Evolutionary conservation across 1,140 invertebrate genomes (phyloP), one percentile per base, ranked within the genome.

Genomic region (Sycobia sp.): DNA sequence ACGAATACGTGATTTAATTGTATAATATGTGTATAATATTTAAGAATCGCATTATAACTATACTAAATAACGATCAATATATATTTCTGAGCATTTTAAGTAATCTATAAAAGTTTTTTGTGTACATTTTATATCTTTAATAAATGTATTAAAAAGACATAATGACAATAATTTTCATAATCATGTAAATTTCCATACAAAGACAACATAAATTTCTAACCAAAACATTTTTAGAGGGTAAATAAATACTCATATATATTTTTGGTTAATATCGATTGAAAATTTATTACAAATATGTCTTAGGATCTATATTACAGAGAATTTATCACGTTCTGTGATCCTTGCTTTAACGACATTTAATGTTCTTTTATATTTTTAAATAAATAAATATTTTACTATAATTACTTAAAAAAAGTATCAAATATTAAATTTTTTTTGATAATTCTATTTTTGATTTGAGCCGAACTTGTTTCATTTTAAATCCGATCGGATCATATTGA

Each of bases 261-360:
- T n/a, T 63, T 57, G 61, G 46, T 63, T 63, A 63, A 63, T 63
- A 38, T 46, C 61, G 54, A 57, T 63, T 29, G 46, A 57, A 63
- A 63, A 63, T 63, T 63, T 63, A 63, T 63, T 63, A 63, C 46
- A 63, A 63, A 63, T 56, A 54, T 57, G 34, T 18, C 55, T 59
- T 54, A 65, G n/a, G 27, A 29, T 29, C 47, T 59, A 54, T 65
- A 20, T 59, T 65, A 59, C 34, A 65, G 59, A 65, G 46, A 51
- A 60, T 39, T 65, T 46, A 57, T 58, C 54, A 20, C 38, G 43
- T 10, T n/a, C 23, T 50, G 10, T 51, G 38, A 57, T 13, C 61
- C 34, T 50, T 51, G 4, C 34, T 16, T 57, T 18, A 44, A 51
- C 53, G 46, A 51, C 27, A 57, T 57, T 54, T 36, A 57, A 23